phyloP scores from a whole-genome alignment of 2,113 vertebrate species.

The Microcebus lehilahytsara region DNA sequence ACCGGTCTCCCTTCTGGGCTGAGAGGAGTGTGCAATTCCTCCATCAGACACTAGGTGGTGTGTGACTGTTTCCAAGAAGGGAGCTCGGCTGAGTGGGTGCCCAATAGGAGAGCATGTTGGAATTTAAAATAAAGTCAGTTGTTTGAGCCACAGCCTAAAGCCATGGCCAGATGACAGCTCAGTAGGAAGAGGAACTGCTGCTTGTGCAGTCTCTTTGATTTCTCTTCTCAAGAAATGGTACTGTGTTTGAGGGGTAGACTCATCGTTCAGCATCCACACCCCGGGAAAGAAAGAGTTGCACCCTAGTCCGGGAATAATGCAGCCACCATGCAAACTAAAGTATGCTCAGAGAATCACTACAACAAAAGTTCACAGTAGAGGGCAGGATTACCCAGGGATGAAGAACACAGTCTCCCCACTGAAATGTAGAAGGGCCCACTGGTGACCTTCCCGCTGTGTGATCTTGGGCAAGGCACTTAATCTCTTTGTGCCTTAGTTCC shows the following conservation, averaged over 20 bases:
- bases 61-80: neutral
- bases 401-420: neutral
- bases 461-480: neutral
- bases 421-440: neutral
- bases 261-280: neutral
- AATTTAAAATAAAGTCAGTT: neutral
- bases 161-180: neutral
- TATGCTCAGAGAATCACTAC: neutral
- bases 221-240: neutral
- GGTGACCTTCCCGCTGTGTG: neutral
- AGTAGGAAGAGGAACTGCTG: neutral
- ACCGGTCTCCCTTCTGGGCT: accelerated
- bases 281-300: neutral
- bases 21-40: neutral
- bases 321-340: neutral
- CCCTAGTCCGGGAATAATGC: neutral
- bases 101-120: neutral
- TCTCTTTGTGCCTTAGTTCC: neutral
- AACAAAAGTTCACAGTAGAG: neutral
- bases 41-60: constrained; percentile 21
- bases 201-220: neutral
- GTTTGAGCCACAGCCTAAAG: neutral
- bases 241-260: neutral
- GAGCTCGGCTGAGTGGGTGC: neutral
- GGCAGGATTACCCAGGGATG: neutral